Conservation (phyloP, 2,113 vertebrate genomes). For the Ceyx cyanopectus region DNA sequence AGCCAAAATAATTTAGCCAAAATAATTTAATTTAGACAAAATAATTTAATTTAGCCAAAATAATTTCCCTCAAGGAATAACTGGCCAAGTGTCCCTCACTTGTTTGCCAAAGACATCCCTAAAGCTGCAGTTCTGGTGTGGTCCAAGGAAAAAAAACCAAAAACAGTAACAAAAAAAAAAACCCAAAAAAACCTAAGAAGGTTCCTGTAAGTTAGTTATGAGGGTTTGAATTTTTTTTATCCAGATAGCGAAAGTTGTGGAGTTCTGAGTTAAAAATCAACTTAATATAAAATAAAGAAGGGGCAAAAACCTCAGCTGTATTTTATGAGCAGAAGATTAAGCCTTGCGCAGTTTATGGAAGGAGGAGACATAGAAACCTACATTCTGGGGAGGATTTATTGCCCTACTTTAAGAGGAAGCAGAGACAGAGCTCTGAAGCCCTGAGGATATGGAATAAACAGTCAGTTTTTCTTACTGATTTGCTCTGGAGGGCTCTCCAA, state of each 20-base stretch:
- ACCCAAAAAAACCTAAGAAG: not conserved
- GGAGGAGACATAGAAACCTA: not conserved
- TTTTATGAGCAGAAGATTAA: slow-evolving; percentile 1
- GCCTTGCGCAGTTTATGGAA: not conserved
- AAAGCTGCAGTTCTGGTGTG: not conserved
- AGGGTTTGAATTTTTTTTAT: not conserved
- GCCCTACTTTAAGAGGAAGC: not conserved
- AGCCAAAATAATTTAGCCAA: not conserved
- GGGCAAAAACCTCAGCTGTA: not conserved
- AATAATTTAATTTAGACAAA: not conserved
- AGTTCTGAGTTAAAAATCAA: not conserved
- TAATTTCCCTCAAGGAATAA: not conserved
- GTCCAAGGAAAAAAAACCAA: not conserved
- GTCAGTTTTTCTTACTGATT: not conserved
- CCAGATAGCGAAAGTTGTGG: not conserved
- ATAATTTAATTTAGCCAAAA: no score
- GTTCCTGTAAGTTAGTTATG: not conserved
- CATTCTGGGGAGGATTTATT: not conserved
- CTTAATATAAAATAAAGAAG: not conserved
- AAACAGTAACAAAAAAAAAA: not conserved
- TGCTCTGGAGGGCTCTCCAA: not conserved
- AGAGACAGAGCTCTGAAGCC: not conserved
- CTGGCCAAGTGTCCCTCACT: not conserved
- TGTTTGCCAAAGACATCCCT: not conserved
- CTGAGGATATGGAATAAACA: not conserved